Conservation (phyloP, 1,140 invertebrate genomes). For the Bombus sylvicola region DNA sequence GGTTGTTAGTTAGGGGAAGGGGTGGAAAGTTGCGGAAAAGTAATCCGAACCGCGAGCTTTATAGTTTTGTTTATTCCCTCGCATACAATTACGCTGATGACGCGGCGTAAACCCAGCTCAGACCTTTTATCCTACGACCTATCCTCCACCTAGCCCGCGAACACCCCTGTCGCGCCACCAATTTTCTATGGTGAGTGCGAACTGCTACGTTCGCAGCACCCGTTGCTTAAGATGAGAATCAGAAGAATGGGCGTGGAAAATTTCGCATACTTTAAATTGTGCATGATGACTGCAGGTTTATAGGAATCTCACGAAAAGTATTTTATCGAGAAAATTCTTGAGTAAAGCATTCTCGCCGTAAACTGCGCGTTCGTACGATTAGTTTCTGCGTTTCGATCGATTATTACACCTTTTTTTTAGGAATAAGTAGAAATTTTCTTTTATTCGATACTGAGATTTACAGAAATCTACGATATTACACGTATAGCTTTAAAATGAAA, state of each 20-base stretch:
- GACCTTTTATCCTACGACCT: conserved; percentile 34
- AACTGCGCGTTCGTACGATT: not conserved
- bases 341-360: not conserved
- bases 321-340: not conserved
- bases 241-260: too few relatives aligned
- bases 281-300: conserved; percentile 13
- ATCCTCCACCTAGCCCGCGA: conserved; percentile 5
- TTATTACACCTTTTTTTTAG: too few relatives aligned
- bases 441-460: too few relatives aligned
- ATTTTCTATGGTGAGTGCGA: not conserved
- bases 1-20: not conserved
- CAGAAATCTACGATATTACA: too few relatives aligned
- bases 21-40: conserved; percentile 64
- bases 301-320: not conserved
- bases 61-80: conserved; percentile 72
- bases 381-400: not conserved
- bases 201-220: not conserved
- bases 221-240: too few relatives aligned
- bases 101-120: conserved; percentile 58
- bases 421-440: too few relatives aligned
- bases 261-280: conserved; percentile 40
- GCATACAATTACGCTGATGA: conserved; percentile 72
- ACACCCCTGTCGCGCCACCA: not conserved
- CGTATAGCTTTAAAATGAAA: too few relatives aligned
- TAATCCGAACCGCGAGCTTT: conserved; percentile 68